A percentile compares a stretch with the other conserved stretches of the same genome.
Conservation (phyloP, 2,888 invertebrate species). For the Protula sp. region DNA sequence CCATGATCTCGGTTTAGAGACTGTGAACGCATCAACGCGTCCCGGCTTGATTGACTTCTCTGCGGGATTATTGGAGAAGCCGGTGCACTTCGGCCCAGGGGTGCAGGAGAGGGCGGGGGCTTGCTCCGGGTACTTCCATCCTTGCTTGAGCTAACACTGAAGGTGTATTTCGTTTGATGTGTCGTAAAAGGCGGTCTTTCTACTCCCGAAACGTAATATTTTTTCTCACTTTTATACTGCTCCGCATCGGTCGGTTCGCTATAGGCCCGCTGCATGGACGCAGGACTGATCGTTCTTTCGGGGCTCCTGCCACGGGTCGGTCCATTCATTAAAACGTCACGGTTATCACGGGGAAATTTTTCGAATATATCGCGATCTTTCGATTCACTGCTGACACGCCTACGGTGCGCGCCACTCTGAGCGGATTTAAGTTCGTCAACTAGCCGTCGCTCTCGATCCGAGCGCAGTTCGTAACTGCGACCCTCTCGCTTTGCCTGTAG, state of each 20-base stretch:
- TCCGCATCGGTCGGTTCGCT: background rate
- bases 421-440: slow-evolving; percentile 61
- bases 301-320: background rate
- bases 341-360: slow-evolving; percentile 15
- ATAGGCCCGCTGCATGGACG: background rate
- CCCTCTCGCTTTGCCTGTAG: slow-evolving; percentile 34
- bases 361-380: slow-evolving; percentile 42
- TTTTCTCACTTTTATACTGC: slow-evolving; percentile 12
- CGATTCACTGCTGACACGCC: slow-evolving; percentile 59
- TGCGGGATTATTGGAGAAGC: slow-evolving; percentile 14
- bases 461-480: slow-evolving; percentile 27
- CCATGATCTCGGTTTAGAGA: too few relatives aligned
- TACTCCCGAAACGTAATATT: slow-evolving; percentile 23
- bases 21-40: too few relatives aligned
- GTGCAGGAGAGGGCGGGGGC: slow-evolving; percentile 10
- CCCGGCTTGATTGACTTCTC: too few relatives aligned
- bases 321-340: background rate
- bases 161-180: slow-evolving; percentile 25
- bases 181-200: slow-evolving; percentile 26
- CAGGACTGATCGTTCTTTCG: background rate
- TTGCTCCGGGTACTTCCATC: background rate
- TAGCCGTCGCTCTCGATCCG: slow-evolving; percentile 68
- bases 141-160: slow-evolving; percentile 15
- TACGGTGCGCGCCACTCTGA: slow-evolving; percentile 25
- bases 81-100: slow-evolving; percentile 15